Evolutionary conservation across 2,888 invertebrate species (phyloP).

Genomic region (Meteorus colon): DNA sequence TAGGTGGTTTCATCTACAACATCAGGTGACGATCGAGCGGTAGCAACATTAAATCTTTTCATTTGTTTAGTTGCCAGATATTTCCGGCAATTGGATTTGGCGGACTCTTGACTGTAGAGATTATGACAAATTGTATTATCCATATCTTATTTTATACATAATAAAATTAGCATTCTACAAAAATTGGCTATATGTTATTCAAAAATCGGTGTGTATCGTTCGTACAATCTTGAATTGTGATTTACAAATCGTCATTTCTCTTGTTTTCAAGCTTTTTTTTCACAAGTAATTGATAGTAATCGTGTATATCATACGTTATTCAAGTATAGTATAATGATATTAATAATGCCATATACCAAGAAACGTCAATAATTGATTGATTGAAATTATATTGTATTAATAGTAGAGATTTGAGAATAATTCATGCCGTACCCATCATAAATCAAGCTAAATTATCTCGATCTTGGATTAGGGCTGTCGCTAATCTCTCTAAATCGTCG

Average conservation of each 20-base stretch:
- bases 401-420: background rate
- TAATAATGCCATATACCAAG: background rate
- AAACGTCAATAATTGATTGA: constrained; percentile 14
- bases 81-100: constrained; percentile 84
- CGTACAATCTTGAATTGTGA: background rate
- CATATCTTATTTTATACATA: constrained; percentile 40
- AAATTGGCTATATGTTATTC: constrained; percentile 32
- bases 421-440: constrained; percentile 1
- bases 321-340: constrained; percentile 4
- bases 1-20: constrained; percentile 44
- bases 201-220: constrained; percentile 21
- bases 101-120: constrained; percentile 73
- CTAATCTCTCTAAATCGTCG: constrained; percentile 78
- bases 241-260: background rate
- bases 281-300: too few species aligned
- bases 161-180: constrained; percentile 56
- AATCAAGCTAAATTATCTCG: constrained; percentile 77
- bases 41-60: constrained; percentile 80
- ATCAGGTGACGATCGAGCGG: constrained; percentile 69
- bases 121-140: constrained; percentile 18
- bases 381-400: constrained; percentile 5
- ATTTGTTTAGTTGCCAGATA: constrained; percentile 85
- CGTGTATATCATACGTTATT: background rate
- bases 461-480: constrained; percentile 80
- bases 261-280: background rate